Conservation (phyloP, 2,113 vertebrate genomes). For the Phalacrocorax brasilianus region DNA sequence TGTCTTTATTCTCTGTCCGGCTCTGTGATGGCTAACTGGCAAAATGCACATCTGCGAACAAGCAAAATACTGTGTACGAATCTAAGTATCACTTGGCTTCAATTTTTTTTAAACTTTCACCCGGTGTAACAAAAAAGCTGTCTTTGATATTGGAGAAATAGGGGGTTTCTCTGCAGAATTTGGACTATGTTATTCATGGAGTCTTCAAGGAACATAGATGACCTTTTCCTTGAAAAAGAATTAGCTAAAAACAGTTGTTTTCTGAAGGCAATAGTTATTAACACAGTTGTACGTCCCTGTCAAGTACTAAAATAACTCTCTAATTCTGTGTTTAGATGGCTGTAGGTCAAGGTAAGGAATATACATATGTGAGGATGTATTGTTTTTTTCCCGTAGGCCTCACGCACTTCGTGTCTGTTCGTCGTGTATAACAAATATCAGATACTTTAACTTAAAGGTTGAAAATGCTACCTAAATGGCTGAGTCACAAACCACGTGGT, state of each 20-base stretch:
- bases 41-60: neutral
- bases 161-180: neutral
- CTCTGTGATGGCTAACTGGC: neutral
- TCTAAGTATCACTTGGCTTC: neutral
- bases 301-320: neutral
- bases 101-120: neutral
- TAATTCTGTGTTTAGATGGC: fast-evolving
- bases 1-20: neutral
- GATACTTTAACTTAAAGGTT: neutral
- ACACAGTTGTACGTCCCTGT: neutral
- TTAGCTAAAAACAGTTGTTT: neutral
- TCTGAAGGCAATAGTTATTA: neutral
- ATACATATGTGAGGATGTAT: neutral
- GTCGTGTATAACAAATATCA: neutral
- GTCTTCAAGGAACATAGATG: neutral
- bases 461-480: neutral
- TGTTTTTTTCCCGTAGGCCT: neutral
- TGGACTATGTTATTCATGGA: neutral
- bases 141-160: neutral
- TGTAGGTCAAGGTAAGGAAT: neutral
- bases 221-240: neutral
- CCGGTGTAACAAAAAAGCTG: neutral
- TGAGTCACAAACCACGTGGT: neutral
- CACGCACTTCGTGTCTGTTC: neutral
- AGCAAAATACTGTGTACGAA: neutral